Evolutionary conservation across 2,797 vertebrate genomes (phyloP), one percentile per base, ranked within the genome.

Genomic region (Emydoidea blandingii): DNA sequence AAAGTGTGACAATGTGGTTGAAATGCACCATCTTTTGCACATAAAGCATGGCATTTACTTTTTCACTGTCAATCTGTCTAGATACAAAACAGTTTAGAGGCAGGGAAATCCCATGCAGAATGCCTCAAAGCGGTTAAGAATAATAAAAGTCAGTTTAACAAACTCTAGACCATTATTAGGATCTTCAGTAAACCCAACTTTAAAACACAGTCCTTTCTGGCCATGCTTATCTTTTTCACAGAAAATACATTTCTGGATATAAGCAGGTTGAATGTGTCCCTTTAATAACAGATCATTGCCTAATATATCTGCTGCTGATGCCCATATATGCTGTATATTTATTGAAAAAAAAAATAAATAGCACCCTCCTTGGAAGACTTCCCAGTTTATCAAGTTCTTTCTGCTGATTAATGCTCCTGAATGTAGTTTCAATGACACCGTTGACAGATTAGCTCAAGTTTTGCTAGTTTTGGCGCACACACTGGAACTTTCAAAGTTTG

Each of bases 1-100:
- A 94, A 92, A 93, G 81, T 52, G 81, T 74, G 85, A 83, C 47
- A 87, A 86, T 34, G 19, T 76, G 85, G 90, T 82, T 84, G 94
- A 92, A 80, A 50, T 81, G 91, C 50, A 79, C 1, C 82, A 86
- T 68, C 92, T 95, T 95, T 95, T 91, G 62, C 31, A 34, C 16
- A 65, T 44, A 74, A 74, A 74, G 12, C 25, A 29, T 8, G 18
- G 62, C 19, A 37, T n/a, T 62, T 34, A 44, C 37, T 37, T 76
- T 76, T 76, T 94, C 41, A 87, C 65, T 49, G 82, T 85, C 93
- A 94, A 92, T 94, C 82, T 95, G 82, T 87, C 54, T 2, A 89
- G 95, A 91, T 81, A 94, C 49, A 76, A 34, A 65, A 86, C 62
- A 91, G 62, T 1, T 41, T 18, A 84, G 83, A 94, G 89, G 80